Evolutionary conservation across 2,797 vertebrate genomes (phyloP), one percentile per base, ranked within the genome.

Genomic region (Pempheris klunzingeri): DNA sequence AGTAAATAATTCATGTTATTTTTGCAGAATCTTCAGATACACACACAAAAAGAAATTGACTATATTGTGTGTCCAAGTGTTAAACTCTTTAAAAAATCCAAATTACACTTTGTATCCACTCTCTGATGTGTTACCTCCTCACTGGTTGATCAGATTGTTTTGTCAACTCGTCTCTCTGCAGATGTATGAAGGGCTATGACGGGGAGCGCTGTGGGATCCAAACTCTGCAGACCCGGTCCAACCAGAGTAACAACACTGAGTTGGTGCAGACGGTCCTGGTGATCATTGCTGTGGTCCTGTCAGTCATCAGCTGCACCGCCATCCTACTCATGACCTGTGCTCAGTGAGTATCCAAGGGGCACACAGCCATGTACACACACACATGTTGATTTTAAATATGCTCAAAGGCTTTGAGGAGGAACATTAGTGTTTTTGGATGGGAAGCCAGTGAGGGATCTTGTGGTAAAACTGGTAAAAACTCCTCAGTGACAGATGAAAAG

Each of bases 251-350:
- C 65, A 70, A 62, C 2, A 30, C 82, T 0, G 91, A 94, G 61
- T 39, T 92, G 77, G 81, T 92, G 17, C 95, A 95, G 88, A 93
- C 78, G 1, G 87, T 93, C 3, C 76, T 96, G 4, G 91, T 96
- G 58, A 81, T 95, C 80, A 91, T 95, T 3, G 94, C 94, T 0
- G 90, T 95, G 14, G 90, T 95, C 14, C 92, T 96, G 78, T 95
- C 95, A 0, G 71, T 94, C 87, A 91, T 96, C 88, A 96, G 95
- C 83, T 96, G 94, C 71, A 83, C 72, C 0, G 94, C 93, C 77
- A 92, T 96, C 66, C 76, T 96, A 52, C 92, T 96, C 72, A 94
- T 95, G 92, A 87, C 92, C 71, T 95, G 93, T 69, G 92, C 93
- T 54, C 95, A 95, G 95, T 96, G 78, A 93, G 95, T 94, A 30